phyloP scores from a whole-genome alignment of 2,113 vertebrate genomes.

The Corythornis vintsioides region DNA sequence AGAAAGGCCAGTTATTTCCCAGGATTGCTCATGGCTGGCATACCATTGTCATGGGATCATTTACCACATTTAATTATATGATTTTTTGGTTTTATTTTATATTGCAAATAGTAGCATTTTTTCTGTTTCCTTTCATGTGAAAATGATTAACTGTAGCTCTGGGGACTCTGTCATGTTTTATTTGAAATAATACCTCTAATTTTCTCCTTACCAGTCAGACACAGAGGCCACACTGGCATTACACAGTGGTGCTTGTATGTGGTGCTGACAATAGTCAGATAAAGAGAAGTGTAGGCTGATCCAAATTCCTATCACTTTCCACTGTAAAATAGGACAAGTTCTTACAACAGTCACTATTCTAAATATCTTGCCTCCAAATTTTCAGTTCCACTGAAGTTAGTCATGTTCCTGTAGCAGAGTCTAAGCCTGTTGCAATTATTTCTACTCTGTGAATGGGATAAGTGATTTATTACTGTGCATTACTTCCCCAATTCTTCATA shows the following conservation, averaged over 20 bases:
- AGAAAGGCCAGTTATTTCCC: not conserved
- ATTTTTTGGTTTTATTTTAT: not conserved
- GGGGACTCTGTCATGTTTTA: not conserved
- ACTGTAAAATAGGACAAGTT: not conserved
- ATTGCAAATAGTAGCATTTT: not conserved
- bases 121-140: not conserved
- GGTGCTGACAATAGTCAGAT: not conserved
- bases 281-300: not conserved
- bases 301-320: not conserved
- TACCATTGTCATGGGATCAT: not conserved
- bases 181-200: not conserved
- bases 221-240: not conserved
- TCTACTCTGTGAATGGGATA: not conserved
- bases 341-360: not conserved
- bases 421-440: not conserved
- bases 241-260: not conserved
- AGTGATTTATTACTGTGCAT: not conserved
- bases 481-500: not conserved
- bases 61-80: not conserved
- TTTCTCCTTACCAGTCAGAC: not conserved
- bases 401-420: not conserved
- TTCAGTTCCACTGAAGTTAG: not conserved
- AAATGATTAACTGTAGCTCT: not conserved
- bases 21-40: not conserved
- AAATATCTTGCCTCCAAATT: not conserved